Evolutionary conservation across 1,140 invertebrate genomes (phyloP).

Genomic region (Melipona quadrifasciata): DNA sequence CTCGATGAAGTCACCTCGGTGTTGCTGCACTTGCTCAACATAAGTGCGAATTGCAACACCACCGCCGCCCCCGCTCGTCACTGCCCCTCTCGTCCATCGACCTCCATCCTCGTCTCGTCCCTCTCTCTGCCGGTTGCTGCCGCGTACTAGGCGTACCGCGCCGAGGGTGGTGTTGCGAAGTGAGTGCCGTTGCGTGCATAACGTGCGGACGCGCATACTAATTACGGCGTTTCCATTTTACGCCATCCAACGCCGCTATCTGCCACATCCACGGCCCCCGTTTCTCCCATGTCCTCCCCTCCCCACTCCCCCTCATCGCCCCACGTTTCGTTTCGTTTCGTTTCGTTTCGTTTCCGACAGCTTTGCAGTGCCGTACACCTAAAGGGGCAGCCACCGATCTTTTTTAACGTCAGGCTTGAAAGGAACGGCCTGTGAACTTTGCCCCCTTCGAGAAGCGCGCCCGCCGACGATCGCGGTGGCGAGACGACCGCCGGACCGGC

Average conservation of each 20-base stretch:
- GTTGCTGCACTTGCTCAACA: conserved; percentile 73
- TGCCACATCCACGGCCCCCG: conserved; percentile 19
- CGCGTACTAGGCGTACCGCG: background rate
- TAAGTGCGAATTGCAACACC: conserved; percentile 81
- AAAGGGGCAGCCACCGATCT: conserved; percentile 7
- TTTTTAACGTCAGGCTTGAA: conserved; percentile 14
- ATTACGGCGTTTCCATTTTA: conserved; percentile 79
- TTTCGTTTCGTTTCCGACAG: conserved; percentile 40
- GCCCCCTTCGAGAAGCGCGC: background rate
- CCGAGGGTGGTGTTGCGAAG: conserved; percentile 52
- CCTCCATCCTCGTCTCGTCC: background rate
- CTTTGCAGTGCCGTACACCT: conserved; percentile 35
- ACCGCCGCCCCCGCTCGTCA: conserved; percentile 52
- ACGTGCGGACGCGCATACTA: conserved; percentile 80
- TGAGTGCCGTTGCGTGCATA: conserved; percentile 73
- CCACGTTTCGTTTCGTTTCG: background rate
- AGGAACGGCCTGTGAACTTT: conserved; percentile 10
- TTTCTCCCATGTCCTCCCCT: too few species aligned
- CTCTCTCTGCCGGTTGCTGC: background rate
- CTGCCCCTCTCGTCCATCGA: background rate
- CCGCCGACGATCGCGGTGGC: background rate
- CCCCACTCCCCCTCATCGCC: too few species aligned
- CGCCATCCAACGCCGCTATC: conserved; percentile 49
- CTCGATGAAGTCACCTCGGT: conserved; percentile 55
- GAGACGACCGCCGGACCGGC: background rate